A percentile compares a stretch with the other conserved stretches of the same genome.
phyloP scores from a whole-genome alignment of 2,888 invertebrate species.

The Unio delphinus region DNA sequence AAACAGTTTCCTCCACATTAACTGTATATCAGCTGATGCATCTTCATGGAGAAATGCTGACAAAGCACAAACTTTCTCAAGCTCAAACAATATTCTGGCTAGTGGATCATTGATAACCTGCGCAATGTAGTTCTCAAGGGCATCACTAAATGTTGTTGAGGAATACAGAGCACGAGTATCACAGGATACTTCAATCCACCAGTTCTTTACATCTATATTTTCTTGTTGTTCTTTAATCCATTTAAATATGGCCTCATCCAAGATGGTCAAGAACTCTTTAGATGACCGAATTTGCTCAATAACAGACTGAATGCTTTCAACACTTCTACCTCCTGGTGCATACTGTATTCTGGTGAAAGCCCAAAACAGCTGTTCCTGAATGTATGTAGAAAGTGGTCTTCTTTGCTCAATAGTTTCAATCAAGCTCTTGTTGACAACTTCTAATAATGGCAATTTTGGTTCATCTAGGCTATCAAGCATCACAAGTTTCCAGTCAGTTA shows the following conservation, averaged over 20 bases:
- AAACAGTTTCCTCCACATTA: constrained; percentile 13
- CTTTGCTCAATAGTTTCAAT: constrained; percentile 20
- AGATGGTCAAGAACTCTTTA: constrained; percentile 3
- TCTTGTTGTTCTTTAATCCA: constrained; percentile 1
- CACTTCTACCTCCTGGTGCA: constrained; percentile 15
- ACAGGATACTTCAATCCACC: constrained; percentile 31
- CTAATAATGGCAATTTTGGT: constrained; percentile 17
- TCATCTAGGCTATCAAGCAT: constrained; percentile 31
- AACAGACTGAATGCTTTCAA: constrained; percentile 19
- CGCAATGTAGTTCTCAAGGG: constrained; percentile 28
- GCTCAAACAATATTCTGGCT: constrained; percentile 23
- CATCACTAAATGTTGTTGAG: constrained; percentile 20
- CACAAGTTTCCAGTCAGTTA: constrained; percentile 38
- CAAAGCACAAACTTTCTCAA: constrained; percentile 24
- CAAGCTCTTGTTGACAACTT: constrained; percentile 9
- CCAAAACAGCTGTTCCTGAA: constrained; percentile 38
- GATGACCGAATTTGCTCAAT: constrained; percentile 19
- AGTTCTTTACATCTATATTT: constrained; percentile 6
- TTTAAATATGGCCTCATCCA: constrained; percentile 8
- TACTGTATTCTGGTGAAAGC: constrained; percentile 41
- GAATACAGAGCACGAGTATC: constrained; percentile 18
- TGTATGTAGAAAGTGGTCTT: constrained; percentile 14
- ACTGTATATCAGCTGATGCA: constrained; percentile 3
- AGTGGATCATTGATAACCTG: constrained; percentile 28
- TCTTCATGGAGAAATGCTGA: constrained; percentile 22